phyloP scores from a whole-genome alignment of 2,888 invertebrate genomes.

The Eustalomyia histrio region DNA sequence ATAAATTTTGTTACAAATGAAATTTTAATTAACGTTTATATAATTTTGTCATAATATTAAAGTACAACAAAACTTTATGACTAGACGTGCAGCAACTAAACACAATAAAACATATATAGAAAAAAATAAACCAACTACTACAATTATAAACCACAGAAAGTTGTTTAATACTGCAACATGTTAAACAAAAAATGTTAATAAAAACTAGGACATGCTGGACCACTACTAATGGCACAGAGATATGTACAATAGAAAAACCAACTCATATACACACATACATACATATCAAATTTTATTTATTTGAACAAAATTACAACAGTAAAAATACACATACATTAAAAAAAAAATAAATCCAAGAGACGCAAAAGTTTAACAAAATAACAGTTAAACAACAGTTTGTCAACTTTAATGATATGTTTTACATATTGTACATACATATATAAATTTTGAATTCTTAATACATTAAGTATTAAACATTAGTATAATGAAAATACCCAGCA shows the following conservation, averaged over 20 bases:
- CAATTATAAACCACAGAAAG: neutral
- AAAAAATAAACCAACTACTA: neutral
- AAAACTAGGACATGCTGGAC: constrained; percentile 1
- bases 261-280: neutral
- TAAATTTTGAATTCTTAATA: no score
- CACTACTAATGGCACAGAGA: neutral
- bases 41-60: neutral
- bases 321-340: neutral
- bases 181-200: neutral
- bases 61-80: neutral
- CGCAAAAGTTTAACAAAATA: neutral
- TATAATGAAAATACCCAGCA: neutral
- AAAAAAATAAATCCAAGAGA: neutral
- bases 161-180: neutral
- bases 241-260: neutral
- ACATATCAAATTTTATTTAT: neutral
- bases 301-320: neutral
- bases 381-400: neutral
- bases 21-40: neutral
- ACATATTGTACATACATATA: neutral
- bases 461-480: neutral
- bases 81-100: neutral
- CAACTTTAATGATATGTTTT: neutral
- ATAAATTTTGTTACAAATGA: neutral
- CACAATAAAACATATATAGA: neutral